Base-by-base conservation (phyloP, 2,113 vertebrate genomes). In the Tenebrosternarchus preto region DNA sequence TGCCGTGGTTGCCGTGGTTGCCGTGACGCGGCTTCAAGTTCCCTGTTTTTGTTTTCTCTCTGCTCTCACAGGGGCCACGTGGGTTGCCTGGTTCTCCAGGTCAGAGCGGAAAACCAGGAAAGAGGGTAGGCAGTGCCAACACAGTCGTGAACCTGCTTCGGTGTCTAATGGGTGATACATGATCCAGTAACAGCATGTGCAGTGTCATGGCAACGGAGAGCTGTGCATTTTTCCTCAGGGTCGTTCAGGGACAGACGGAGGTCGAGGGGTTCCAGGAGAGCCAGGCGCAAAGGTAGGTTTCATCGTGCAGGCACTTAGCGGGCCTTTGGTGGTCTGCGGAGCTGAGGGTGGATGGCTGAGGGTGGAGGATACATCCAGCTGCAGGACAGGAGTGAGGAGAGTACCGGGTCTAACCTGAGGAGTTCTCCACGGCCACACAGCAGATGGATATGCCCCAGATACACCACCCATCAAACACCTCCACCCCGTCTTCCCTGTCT, bases 251-350 rank as follows among this genome's bases (percentile, higher is more conserved):
- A 85, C 91, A 0, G 96, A 98, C 0, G 96, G 96, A 2, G 93
- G 91, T 66, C 93, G 96, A n/a, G 96, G 96, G 25, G 86, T 92
- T 61, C 96, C 96, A 0, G 96, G 96, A 43, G 95, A 97, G 83
- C 94, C 95, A 0, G 96, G 96, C 56, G 57, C 90, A 7, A 98
- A 98, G 94, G 96, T 97, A 69, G 73, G 83, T 17, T 20, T 15
- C 39, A 33, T 50, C 71, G 8, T 46, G 39, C n/a, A n/a, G n/a
- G n/a, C n/a, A n/a, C n/a, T n/a, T 83, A 75, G 59, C 78, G 77
- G 86, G 76, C 78, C 73, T 84, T 63, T 55, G 84, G 76, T 66
- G 79, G 50, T 84, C 8, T 29, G 61, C 20, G 22, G 39, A 72
- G 57, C 56, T 31, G 77, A 16, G 3, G 60, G 22, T 25, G 24